These are phyloP conservation scores for Argyra leucocephala DNA, from an alignment of 2,888 invertebrate genomes.

Conservation along the genomic window DNA sequence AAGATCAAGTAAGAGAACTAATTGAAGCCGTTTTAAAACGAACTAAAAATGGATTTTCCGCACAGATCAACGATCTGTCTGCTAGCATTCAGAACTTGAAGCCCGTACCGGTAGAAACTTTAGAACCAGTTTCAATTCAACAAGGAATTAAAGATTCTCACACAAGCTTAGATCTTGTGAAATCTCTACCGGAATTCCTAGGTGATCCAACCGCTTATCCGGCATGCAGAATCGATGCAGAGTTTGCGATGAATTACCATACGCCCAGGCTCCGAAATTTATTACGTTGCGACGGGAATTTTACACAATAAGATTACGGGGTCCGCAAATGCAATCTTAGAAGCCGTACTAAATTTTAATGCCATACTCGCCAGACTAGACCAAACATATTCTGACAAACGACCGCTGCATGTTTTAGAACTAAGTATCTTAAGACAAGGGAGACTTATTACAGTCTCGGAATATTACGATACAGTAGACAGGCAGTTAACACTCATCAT, in stretches of 20 bases:
- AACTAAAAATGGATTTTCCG: not conserved
- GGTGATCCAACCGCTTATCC: not conserved
- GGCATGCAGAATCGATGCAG: not conserved
- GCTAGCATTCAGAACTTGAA: not conserved
- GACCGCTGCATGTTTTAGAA: constrained; percentile 20
- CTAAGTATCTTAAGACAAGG: constrained; percentile 23
- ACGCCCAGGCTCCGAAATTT: not conserved
- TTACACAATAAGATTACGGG: constrained; percentile 18
- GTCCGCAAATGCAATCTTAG: constrained; percentile 16
- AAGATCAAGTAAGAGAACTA: not conserved
- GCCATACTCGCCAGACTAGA: constrained; percentile 20
- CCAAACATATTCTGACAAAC: constrained; percentile 22
- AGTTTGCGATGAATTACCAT: not conserved
- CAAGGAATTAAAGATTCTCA: not conserved
- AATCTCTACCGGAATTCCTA: not conserved
- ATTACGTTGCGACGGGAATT: constrained; percentile 11
- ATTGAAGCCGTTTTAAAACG: not conserved
- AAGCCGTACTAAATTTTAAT: constrained; percentile 18
- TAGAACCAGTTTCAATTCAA: not conserved
- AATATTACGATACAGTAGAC: constrained; percentile 22
- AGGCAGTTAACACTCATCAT: constrained; percentile 21
- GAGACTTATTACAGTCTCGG: constrained; percentile 17
- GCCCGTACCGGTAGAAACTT: not conserved
- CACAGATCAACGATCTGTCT: not conserved
- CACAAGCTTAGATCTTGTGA: not conserved